phyloP scores from a whole-genome alignment of 2,888 invertebrate genomes.

The Branchipolynoe longqiensis region DNA sequence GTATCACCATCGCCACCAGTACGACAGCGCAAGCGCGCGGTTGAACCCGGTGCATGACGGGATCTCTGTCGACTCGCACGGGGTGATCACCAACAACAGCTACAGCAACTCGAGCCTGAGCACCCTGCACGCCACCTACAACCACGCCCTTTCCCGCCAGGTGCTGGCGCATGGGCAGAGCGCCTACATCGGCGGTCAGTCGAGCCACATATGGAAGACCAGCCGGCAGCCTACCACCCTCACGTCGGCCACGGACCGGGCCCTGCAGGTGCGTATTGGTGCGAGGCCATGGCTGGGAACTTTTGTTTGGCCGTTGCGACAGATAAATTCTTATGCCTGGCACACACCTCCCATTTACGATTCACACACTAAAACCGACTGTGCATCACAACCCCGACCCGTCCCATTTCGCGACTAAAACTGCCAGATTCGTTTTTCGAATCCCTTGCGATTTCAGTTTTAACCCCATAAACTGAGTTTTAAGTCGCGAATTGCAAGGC shows the following conservation, averaged over 20 bases:
- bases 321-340: too few species aligned
- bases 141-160: slow-evolving; percentile 20
- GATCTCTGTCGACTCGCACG: neutral
- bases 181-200: slow-evolving; percentile 28
- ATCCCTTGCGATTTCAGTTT: too few species aligned
- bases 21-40: neutral
- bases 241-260: slow-evolving; percentile 44
- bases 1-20: slow-evolving; percentile 35
- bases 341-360: too few species aligned
- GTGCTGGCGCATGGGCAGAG: slow-evolving; percentile 15
- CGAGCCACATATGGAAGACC: slow-evolving; percentile 49
- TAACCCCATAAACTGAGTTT: too few species aligned
- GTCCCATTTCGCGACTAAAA: too few species aligned
- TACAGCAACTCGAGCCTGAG: slow-evolving; percentile 57
- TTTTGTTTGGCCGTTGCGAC: too few species aligned
- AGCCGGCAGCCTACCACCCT: neutral
- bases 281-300: too few species aligned
- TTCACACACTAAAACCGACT: too few species aligned
- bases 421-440: too few species aligned
- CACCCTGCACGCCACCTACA: slow-evolving; percentile 48
- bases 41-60: slow-evolving; percentile 12
- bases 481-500: too few species aligned
- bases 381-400: too few species aligned
- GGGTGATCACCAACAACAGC: slow-evolving; percentile 42
- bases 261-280: slow-evolving; percentile 56